phyloP scores from a whole-genome alignment of 2,888 invertebrate species.

The Orthosia cruda region DNA sequence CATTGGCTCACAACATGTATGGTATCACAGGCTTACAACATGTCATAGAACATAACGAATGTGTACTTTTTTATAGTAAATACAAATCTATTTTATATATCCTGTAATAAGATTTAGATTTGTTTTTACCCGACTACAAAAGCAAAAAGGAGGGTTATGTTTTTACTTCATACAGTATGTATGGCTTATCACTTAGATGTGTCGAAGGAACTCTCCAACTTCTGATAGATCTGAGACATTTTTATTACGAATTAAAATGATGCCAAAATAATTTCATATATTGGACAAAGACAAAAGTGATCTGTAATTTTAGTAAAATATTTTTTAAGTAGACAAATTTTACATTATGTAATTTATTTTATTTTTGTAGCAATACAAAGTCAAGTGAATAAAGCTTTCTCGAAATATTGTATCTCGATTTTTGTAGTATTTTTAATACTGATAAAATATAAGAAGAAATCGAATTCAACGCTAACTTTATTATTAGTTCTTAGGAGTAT shows the following conservation, averaged over 20 bases:
- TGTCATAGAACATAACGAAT: neutral
- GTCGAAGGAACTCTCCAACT: neutral
- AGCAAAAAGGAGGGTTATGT: too few species aligned
- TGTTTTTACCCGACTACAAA: too few species aligned
- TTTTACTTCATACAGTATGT: too few species aligned
- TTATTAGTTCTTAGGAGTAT: neutral
- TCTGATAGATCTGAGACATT: neutral
- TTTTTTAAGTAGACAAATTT: slow-evolving; percentile 47
- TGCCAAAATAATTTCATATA: slow-evolving; percentile 10
- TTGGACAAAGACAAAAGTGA: slow-evolving; percentile 22
- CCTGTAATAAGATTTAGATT: neutral
- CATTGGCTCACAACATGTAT: too few species aligned
- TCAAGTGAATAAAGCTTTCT: slow-evolving; percentile 34
- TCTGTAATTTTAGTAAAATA: slow-evolving; percentile 7
- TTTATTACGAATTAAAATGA: slow-evolving; percentile 12
- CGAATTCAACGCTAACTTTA: slow-evolving; percentile 21
- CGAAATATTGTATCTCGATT: slow-evolving; percentile 52
- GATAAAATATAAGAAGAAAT: slow-evolving; percentile 4
- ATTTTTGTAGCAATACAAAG: slow-evolving; percentile 2
- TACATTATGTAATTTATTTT: slow-evolving; percentile 31
- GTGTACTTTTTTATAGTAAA: neutral
- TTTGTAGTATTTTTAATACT: slow-evolving; percentile 4
- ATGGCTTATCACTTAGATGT: neutral
- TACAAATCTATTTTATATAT: neutral
- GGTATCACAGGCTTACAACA: neutral